These are phyloP conservation scores for Sterrhoptilus dennistouni DNA, from an alignment of 2,113 vertebrate genomes.

Conservation along the genomic window DNA sequence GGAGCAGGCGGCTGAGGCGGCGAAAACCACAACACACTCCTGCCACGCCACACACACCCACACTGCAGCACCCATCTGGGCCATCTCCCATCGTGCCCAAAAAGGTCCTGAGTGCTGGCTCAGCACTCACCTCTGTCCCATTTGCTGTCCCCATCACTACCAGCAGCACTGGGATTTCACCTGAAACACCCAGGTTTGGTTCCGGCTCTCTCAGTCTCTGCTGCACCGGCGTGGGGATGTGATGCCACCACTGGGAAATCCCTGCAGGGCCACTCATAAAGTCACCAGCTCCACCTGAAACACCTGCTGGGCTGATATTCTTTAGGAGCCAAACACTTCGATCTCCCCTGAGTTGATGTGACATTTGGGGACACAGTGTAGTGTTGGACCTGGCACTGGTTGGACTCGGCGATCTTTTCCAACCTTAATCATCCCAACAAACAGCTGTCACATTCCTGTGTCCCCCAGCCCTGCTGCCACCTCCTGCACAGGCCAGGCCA, in stretches of 20 bases:
- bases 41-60: not conserved
- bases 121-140: not conserved
- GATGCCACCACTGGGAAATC: not conserved
- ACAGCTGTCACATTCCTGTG: accelerated
- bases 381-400: not conserved
- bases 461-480: not conserved
- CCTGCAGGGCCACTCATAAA: accelerated
- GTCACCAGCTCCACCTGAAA: not conserved
- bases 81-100: not conserved
- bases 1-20: not conserved
- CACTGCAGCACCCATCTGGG: accelerated
- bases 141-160: not conserved
- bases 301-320: not conserved
- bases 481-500: not conserved
- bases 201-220: not conserved
- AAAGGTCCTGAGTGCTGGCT: not conserved
- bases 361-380: not conserved
- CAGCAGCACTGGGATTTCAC: not conserved
- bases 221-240: accelerated
- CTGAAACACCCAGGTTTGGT: not conserved
- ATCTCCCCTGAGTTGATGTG: accelerated
- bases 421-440: not conserved
- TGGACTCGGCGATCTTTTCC: not conserved
- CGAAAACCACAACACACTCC: not conserved
- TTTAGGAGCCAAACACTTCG: accelerated